Conservation (phyloP, 2,888 invertebrate genomes). For the Seira musarum region DNA sequence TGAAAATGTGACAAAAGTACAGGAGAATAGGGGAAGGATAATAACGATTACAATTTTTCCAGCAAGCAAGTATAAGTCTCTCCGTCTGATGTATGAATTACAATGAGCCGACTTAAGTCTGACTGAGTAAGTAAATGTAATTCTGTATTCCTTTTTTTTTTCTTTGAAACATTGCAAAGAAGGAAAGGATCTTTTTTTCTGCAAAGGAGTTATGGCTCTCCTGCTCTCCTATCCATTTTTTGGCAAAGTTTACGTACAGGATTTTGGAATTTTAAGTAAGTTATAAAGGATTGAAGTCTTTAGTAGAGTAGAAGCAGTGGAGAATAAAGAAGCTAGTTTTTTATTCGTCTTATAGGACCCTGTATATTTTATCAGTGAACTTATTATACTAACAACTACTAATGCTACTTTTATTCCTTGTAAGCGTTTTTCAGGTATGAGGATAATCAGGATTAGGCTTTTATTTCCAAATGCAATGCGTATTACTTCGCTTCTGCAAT, state of each 20-base stretch:
- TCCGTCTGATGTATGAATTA: slow-evolving; percentile 44
- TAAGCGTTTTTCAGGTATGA: slow-evolving; percentile 62
- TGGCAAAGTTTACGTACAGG: too few species aligned
- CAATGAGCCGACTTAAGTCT: slow-evolving; percentile 35
- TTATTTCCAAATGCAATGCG: slow-evolving; percentile 42
- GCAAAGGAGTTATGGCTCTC: slow-evolving; percentile 9
- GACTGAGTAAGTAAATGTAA: slow-evolving; percentile 19
- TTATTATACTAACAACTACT: slow-evolving; percentile 43
- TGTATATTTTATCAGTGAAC: slow-evolving; percentile 47
- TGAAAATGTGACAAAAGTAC: too few species aligned
- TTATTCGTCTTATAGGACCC: too few species aligned
- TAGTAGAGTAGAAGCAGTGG: too few species aligned
- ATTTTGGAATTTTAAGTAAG: too few species aligned
- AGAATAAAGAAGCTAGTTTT: slow-evolving; percentile 42
- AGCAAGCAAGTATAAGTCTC: too few species aligned
- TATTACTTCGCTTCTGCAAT: background rate
- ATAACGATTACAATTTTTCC: too few species aligned
- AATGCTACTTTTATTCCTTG: slow-evolving; percentile 59
- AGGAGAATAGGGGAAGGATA: too few species aligned
- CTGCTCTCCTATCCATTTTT: too few species aligned
- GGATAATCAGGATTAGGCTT: slow-evolving; percentile 61
- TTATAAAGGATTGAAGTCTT: too few species aligned
- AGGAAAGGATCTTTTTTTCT: slow-evolving; percentile 10
- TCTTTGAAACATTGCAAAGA: slow-evolving; percentile 16
- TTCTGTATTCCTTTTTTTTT: slow-evolving; percentile 36